Percentiles rank a stretch among this genome's conserved stretches.
Evolutionary conservation across 2,113 vertebrate genomes (phyloP).

Genomic region (Cnemophilus loriae): DNA sequence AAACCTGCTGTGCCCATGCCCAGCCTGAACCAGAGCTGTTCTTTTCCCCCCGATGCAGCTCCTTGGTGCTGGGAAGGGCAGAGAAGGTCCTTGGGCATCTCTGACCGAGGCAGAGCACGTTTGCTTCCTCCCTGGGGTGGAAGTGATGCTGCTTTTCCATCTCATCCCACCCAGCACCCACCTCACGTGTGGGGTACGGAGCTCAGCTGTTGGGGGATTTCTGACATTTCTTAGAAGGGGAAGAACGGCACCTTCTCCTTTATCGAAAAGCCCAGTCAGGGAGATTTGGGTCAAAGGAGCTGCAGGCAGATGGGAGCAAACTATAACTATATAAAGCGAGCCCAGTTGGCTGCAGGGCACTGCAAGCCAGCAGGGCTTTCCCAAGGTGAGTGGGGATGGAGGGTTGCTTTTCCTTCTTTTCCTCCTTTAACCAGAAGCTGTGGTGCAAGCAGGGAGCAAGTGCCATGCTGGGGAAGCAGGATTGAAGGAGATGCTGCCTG

Average conservation of each 20-base stretch:
- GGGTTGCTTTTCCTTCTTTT: neutral
- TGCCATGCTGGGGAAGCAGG: neutral
- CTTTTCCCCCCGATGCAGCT: accelerated
- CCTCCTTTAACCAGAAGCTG: neutral
- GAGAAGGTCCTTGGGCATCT: neutral
- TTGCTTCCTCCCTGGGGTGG: neutral
- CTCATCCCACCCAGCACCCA: accelerated
- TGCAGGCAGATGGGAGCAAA: accelerated
- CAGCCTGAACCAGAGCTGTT: neutral
- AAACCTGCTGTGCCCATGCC: accelerated
- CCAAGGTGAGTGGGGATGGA: neutral
- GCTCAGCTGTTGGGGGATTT: accelerated
- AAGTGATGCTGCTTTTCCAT: neutral
- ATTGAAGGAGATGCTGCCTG: neutral
- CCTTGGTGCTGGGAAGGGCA: neutral
- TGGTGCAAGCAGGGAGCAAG: accelerated
- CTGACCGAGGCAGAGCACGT: accelerated
- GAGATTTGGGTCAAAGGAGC: accelerated
- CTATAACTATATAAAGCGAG: neutral
- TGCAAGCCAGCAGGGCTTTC: neutral
- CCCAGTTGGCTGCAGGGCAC: neutral
- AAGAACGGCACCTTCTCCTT: neutral
- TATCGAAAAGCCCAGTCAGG: neutral
- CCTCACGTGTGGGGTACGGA: accelerated
- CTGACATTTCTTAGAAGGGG: neutral